Percentiles rank a stretch among this genome's conserved stretches.
Evolutionary conservation across 1,140 invertebrate species (phyloP).

Genomic region (Ips typographus): DNA sequence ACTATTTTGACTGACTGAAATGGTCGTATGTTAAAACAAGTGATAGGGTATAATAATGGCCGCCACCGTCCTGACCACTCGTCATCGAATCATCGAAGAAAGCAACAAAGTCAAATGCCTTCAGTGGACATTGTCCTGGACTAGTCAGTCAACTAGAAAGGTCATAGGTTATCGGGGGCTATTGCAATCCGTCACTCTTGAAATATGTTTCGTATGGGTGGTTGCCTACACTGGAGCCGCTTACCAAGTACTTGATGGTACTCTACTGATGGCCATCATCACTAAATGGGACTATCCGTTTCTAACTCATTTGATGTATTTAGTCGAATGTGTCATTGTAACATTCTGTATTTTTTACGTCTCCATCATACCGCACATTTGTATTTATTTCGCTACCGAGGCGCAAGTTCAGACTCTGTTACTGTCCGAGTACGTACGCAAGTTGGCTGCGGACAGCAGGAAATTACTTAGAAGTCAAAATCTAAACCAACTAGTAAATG

Average conservation of each 20-base stretch:
- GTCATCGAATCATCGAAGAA: neutral
- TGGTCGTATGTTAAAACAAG: neutral
- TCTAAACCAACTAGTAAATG: too few species aligned
- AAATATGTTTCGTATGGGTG: neutral
- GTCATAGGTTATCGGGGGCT: constrained; percentile 1
- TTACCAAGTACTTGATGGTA: neutral
- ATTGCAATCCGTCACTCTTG: constrained; percentile 4
- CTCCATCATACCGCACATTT: neutral
- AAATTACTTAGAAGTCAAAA: too few species aligned
- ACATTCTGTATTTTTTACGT: neutral
- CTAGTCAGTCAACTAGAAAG: neutral
- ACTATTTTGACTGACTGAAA: neutral
- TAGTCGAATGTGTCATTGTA: neutral
- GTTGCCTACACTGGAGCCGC: neutral
- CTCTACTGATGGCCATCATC: neutral
- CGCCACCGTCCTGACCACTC: neutral
- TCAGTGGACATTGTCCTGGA: neutral
- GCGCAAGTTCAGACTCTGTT: neutral
- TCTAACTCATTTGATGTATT: neutral
- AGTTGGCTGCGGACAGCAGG: neutral
- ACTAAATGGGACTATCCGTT: neutral
- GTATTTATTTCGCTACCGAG: constrained; percentile 8
- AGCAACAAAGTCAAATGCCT: neutral
- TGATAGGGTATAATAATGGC: neutral
- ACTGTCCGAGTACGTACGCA: constrained; percentile 1